A percentile compares a stretch with the other conserved stretches of the same genome.
Conservation (phyloP, 1,140 invertebrate genomes). For the Ectropis grisescens region DNA sequence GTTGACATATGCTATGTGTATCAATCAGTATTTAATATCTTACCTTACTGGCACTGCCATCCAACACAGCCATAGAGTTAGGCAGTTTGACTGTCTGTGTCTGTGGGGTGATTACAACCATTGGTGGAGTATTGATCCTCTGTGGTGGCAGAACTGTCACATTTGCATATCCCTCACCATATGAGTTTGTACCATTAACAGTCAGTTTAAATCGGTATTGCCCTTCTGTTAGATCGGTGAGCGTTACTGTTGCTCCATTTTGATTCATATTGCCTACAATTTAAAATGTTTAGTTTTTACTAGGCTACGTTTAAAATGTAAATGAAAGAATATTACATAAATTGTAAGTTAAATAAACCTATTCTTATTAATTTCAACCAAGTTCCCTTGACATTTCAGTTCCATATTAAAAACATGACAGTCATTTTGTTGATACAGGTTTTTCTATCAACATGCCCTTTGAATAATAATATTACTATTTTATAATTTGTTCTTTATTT, state of each 20-base stretch:
- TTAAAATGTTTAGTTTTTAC: too few species aligned
- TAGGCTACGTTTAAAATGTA: too few species aligned
- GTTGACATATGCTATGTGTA: too few species aligned
- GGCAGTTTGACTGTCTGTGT: constrained; percentile 90
- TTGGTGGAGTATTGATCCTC: constrained; percentile 86
- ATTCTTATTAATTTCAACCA: too few species aligned
- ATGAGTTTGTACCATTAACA: constrained; percentile 81
- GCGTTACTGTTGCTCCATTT: constrained; percentile 82
- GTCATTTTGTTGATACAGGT: too few species aligned
- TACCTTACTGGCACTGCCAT: constrained; percentile 78
- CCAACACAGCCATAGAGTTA: constrained; percentile 89
- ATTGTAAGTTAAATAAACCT: too few species aligned
- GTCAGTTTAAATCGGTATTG: constrained; percentile 90
- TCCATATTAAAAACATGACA: too few species aligned
- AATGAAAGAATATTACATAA: constrained; percentile 3
- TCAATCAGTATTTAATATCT: neutral
- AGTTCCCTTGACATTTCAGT: too few species aligned
- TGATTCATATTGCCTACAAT: constrained; percentile 84
- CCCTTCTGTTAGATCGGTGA: constrained; percentile 86
- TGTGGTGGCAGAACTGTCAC: constrained; percentile 93
- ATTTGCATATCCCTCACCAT: constrained; percentile 89
- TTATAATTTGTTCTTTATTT: too few species aligned
- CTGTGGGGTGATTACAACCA: constrained; percentile 87
- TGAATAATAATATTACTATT: too few species aligned
- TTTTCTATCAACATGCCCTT: too few species aligned